These are phyloP conservation scores for Augiades crinisus DNA, from an alignment of 2,888 invertebrate genomes.

Conservation along the genomic window DNA sequence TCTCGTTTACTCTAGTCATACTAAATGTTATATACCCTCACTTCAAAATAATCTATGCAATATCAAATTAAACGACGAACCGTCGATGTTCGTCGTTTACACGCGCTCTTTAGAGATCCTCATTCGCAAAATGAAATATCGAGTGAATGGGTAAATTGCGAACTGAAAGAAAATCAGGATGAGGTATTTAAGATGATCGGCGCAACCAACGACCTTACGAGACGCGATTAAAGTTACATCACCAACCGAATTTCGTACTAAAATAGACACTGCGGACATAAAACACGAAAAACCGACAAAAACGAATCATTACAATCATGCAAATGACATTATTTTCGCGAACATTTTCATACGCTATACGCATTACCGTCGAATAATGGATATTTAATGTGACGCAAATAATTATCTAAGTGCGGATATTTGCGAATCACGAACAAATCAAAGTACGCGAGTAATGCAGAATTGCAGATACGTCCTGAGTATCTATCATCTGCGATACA, in stretches of 20 bases:
- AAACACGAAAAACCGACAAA: conserved; percentile 7
- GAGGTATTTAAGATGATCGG: conserved; percentile 54
- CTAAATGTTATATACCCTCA: no score
- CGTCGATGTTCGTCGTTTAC: not conserved
- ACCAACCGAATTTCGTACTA: conserved; percentile 3
- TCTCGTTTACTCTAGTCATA: no score
- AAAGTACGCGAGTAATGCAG: no score
- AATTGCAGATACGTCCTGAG: no score
- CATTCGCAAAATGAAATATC: conserved; percentile 36
- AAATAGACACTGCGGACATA: not conserved
- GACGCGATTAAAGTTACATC: conserved; percentile 21
- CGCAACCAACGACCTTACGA: conserved; percentile 37
- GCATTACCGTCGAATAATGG: not conserved
- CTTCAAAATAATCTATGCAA: not conserved
- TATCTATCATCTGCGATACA: conserved; percentile 14
- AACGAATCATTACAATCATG: conserved; percentile 17
- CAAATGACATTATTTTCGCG: conserved; percentile 1
- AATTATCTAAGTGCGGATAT: no score
- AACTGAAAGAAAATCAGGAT: conserved; percentile 56
- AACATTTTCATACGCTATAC: not conserved
- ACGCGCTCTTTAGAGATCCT: conserved; percentile 9
- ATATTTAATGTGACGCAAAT: no score
- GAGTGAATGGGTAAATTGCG: conserved; percentile 33
- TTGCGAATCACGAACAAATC: no score
- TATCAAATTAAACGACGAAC: conserved; percentile 5